Percentiles rank a stretch among this genome's conserved stretches.
Evolutionary conservation across 2,113 vertebrate species (phyloP).

Genomic region (Phyllostomus hastatus): DNA sequence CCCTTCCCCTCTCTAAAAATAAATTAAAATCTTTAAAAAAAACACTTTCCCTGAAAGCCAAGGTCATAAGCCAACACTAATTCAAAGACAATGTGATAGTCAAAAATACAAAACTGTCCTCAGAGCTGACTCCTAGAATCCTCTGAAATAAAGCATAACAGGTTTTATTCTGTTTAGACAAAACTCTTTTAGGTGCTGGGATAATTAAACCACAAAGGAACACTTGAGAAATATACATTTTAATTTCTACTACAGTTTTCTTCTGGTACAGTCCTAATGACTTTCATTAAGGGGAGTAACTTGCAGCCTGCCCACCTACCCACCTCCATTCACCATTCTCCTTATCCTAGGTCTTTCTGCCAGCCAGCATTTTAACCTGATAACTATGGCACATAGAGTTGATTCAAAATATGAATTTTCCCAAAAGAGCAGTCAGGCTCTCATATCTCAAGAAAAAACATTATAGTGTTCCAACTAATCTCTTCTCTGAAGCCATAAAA

Average conservation of each 20-base stretch:
- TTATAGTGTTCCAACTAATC: slow-evolving; percentile 40
- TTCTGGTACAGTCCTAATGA: neutral
- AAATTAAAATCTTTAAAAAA: neutral
- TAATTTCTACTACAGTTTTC: slow-evolving; percentile 27
- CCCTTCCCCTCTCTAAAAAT: too few species aligned
- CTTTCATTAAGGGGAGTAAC: slow-evolving; percentile 40
- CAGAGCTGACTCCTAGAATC: neutral
- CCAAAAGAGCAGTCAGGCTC: slow-evolving; percentile 54
- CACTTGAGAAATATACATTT: slow-evolving; percentile 27
- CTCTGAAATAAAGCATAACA: neutral
- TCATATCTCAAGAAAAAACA: slow-evolving; percentile 25
- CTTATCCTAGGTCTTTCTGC: slow-evolving; percentile 36
- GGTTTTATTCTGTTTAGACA: slow-evolving; percentile 42
- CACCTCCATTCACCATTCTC: slow-evolving; percentile 32
- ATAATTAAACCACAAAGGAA: neutral
- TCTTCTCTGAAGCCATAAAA: slow-evolving; percentile 23
- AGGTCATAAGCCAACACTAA: slow-evolving; percentile 33
- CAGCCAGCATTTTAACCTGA: slow-evolving; percentile 56
- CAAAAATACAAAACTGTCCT: slow-evolving; percentile 33
- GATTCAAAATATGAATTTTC: slow-evolving; percentile 58
- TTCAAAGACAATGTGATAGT: neutral
- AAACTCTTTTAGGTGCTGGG: neutral
- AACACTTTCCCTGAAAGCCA: slow-evolving; percentile 35
- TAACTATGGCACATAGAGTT: neutral
- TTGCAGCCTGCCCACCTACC: neutral